Evolutionary conservation across 2,113 vertebrate species (phyloP), one percentile per base, ranked within the genome.

Genomic region (Mesitornis unicolor): DNA sequence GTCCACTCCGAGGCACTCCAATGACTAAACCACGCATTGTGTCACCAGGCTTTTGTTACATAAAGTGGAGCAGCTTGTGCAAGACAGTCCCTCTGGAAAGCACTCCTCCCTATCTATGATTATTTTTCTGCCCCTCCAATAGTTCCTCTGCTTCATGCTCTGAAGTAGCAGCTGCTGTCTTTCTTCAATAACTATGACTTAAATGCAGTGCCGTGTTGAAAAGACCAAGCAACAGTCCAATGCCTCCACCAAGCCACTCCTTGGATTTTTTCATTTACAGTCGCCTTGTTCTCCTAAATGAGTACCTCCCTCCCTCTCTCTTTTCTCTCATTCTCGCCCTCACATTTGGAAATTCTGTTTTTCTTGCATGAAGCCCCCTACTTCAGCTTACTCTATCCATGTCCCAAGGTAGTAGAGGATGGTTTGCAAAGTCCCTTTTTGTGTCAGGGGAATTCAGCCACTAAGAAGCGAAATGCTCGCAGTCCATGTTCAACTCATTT

Each of bases 31-130:
- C 92, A 84, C 20, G 83, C 88, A 81, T 73, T 86, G 75, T 93
- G 93, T 93, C 96, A 96, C 87, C 78, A 93, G 53, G 63, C 78
- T 80, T 96, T 67, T 90, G 67, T 94, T 94, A 93, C 63, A 90
- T 70, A 85, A 95, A 95, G 82, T 14, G 20, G 40, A 90, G n/a
- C 25, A 54, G 61, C 68, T 96, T 96, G 79, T 80, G 87, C 71
- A 96, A 96, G 82, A 73, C 63, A 80, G 82, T 95, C 94, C 83
- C 90, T 67, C 67, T 73, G 90, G 83, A 95, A 93, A 16, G 65
- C 94, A 92, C 89, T 90, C 69, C 45, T 94, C 67, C 48, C 3
- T 8, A 80, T 73, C 59, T 64, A 47, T 0, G 6, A 65, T 40
- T 73, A 45, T 73, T 95, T 76, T 95, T 45, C 84, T 82, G 69